Percentiles rank a stretch among this genome's conserved stretches.
Evolutionary conservation across 2,797 vertebrate species (phyloP).

Genomic region (Bovichtus diacanthus): DNA sequence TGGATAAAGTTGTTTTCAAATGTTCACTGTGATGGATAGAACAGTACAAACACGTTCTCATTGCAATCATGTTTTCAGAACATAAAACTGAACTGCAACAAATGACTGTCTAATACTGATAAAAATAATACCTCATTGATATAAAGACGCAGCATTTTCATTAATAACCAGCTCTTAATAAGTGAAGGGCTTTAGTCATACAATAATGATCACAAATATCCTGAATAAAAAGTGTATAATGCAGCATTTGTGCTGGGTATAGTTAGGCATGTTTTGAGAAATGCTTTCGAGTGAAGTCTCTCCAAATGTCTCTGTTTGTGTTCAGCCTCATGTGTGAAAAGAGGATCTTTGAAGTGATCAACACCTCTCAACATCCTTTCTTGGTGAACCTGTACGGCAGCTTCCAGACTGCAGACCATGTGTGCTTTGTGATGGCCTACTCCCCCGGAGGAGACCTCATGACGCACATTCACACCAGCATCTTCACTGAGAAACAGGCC

Average conservation of each 20-base stretch:
- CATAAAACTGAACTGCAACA: not conserved
- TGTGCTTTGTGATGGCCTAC: slow-evolving; percentile 96
- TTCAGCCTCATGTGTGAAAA: slow-evolving; percentile 94
- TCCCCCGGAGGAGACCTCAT: slow-evolving; percentile 96
- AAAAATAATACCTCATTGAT: not conserved
- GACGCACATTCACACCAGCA: slow-evolving; percentile 92
- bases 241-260: not conserved
- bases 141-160: not conserved
- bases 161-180: not conserved
- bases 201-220: not conserved
- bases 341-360: slow-evolving; percentile 93
- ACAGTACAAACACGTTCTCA: too few relatives aligned
- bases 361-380: slow-evolving; percentile 90
- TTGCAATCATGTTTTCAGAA: not conserved
- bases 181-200: not conserved
- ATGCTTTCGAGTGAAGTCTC: too few relatives aligned
- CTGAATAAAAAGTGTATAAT: not conserved
- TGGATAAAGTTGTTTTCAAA: too few relatives aligned
- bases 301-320: not conserved
- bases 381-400: slow-evolving; percentile 95
- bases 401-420: slow-evolving; percentile 93
- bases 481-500: slow-evolving; percentile 90
- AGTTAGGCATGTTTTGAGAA: too few relatives aligned
- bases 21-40: too few relatives aligned
- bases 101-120: not conserved